Percentiles rank a stretch among this genome's conserved stretches.
Conservation (phyloP, 2,888 invertebrate genomes). For the Tethea ocularis region DNA sequence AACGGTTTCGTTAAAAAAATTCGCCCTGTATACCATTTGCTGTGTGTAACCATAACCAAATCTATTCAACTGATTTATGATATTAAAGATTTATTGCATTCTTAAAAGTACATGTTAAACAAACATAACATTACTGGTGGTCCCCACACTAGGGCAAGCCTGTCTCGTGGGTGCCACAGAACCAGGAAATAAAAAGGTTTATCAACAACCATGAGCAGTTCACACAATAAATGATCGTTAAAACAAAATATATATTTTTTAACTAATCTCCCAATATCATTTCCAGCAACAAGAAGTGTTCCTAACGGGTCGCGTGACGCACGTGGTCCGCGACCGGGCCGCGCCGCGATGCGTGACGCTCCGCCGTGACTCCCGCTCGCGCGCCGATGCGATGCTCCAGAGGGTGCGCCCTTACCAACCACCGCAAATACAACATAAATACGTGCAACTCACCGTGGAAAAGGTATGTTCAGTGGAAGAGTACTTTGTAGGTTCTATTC, state of each 20-base stretch:
- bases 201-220: no score
- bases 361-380: constrained; percentile 72
- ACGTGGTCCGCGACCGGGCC: constrained; percentile 78
- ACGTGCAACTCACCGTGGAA: constrained; percentile 69
- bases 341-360: constrained; percentile 52
- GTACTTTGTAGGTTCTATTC: not conserved
- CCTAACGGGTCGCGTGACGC: constrained; percentile 84
- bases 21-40: no score
- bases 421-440: constrained; percentile 50
- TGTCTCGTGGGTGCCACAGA: no score
- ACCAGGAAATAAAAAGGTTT: no score
- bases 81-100: no score
- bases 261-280: not conserved
- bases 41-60: no score
- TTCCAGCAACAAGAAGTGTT: constrained; percentile 85
- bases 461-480: constrained; percentile 53
- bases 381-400: constrained; percentile 93
- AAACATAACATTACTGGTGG: no score
- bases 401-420: constrained; percentile 83
- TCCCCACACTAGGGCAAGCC: no score
- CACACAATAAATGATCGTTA: no score
- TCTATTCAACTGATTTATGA: no score
- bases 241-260: not conserved
- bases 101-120: no score
- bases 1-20: no score